These are phyloP conservation scores for Orchestia grillus DNA, from an alignment of 1,140 invertebrate species.

Conservation along the genomic window DNA sequence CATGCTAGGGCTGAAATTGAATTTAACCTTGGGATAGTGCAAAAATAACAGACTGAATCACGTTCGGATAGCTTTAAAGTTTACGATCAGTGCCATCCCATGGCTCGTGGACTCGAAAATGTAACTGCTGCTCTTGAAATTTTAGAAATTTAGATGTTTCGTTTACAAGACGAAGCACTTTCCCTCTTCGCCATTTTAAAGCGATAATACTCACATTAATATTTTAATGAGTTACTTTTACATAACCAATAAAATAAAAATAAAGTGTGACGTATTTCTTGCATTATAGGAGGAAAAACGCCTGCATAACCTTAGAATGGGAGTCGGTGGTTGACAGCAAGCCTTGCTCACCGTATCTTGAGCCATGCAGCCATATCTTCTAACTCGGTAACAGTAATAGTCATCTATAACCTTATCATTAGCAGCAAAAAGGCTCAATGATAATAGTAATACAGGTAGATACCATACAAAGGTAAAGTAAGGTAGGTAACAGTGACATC, in stretches of 20 bases:
- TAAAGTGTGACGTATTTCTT: not conserved
- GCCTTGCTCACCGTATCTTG: not conserved
- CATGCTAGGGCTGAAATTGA: not conserved
- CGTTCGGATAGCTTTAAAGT: not conserved
- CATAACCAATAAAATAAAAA: not conserved
- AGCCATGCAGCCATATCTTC: not conserved
- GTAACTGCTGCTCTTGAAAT: not conserved
- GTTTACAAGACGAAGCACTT: not conserved
- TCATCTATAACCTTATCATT: not conserved
- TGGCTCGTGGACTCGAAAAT: not conserved
- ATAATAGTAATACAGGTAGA: not conserved
- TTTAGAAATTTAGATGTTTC: not conserved
- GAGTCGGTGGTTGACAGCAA: not conserved
- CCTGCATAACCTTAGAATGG: not conserved
- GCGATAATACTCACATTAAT: not conserved
- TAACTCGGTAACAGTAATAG: slow-evolving; percentile 8
- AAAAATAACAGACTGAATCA: not conserved
- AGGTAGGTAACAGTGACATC: slow-evolving; percentile 29
- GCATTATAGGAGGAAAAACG: not conserved
- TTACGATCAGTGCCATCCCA: not conserved
- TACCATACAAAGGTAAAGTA: slow-evolving; percentile 1
- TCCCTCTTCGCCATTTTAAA: not conserved
- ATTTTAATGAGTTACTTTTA: not conserved
- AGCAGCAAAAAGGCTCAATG: slow-evolving; percentile 7
- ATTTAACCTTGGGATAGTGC: not conserved